Percentiles rank a stretch among this genome's conserved stretches.
phyloP scores from a whole-genome alignment of 1,140 invertebrate genomes.

The Caenorhabditis remanei region DNA sequence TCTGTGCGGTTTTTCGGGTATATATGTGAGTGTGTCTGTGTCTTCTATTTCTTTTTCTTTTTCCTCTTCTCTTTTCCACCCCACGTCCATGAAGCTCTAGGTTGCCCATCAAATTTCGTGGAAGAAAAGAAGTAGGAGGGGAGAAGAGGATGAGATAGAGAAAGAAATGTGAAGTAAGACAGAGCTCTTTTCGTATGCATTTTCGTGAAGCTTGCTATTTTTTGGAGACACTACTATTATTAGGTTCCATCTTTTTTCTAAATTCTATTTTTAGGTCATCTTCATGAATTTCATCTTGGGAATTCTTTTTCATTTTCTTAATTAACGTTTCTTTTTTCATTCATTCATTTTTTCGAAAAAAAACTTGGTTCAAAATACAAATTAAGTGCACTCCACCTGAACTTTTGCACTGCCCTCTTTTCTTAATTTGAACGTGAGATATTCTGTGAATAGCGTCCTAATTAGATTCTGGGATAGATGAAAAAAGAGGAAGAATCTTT shows the following conservation, averaged over 20 bases:
- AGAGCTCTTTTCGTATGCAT: slow-evolving; percentile 37
- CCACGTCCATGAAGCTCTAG: neutral
- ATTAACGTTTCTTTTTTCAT: too few relatives aligned
- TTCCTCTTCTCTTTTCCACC: neutral
- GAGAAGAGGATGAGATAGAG: slow-evolving; percentile 20
- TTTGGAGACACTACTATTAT: neutral
- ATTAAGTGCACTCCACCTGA: neutral
- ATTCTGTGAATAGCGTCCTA: slow-evolving; percentile 1
- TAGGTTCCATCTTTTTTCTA: neutral
- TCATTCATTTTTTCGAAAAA: too few relatives aligned
- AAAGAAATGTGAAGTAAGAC: slow-evolving; percentile 29
- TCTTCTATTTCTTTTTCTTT: neutral
- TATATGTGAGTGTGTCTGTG: slow-evolving; percentile 6
- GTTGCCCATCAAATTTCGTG: slow-evolving; percentile 43
- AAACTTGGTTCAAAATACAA: neutral
- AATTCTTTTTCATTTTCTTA: too few relatives aligned
- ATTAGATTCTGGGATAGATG: neutral
- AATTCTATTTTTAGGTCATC: too few relatives aligned
- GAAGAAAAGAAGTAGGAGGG: slow-evolving; percentile 23
- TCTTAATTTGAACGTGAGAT: neutral
- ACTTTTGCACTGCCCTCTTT: neutral
- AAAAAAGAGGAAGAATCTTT: neutral
- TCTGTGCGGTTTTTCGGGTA: slow-evolving; percentile 48
- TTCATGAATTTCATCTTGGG: too few relatives aligned
- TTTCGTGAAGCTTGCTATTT: neutral